phyloP scores from a whole-genome alignment of 2,113 vertebrate genomes.

The Psilopogon haemacephalus region DNA sequence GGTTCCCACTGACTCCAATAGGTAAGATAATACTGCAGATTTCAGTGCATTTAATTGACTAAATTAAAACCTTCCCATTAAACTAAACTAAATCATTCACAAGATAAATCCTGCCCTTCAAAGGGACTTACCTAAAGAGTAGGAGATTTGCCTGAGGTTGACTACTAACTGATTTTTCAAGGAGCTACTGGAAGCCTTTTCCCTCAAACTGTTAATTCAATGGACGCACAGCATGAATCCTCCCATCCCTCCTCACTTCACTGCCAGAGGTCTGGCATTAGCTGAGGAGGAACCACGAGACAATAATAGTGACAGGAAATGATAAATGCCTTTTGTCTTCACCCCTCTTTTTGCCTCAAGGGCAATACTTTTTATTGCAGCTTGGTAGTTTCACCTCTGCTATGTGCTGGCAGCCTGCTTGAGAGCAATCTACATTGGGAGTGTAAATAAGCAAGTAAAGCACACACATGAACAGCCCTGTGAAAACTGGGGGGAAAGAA shows the following conservation, averaged over 20 bases:
- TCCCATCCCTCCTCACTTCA: neutral
- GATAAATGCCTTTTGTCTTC: slow-evolving; percentile 52
- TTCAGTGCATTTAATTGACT: neutral
- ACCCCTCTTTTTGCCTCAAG: slow-evolving; percentile 46
- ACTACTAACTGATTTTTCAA: slow-evolving; percentile 32
- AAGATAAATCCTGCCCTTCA: slow-evolving; percentile 14
- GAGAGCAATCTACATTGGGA: slow-evolving; percentile 22
- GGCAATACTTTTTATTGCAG: slow-evolving; percentile 48
- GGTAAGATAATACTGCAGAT: neutral
- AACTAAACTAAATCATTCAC: slow-evolving; percentile 9
- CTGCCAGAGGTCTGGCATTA: slow-evolving; percentile 59
- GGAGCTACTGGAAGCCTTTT: slow-evolving; percentile 31
- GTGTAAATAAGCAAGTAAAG: slow-evolving; percentile 19
- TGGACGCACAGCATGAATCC: slow-evolving; percentile 31
- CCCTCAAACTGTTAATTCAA: slow-evolving; percentile 30
- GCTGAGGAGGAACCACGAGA: slow-evolving; percentile 26
- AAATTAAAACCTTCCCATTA: neutral
- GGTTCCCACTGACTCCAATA: neutral
- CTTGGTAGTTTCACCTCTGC: slow-evolving; percentile 55
- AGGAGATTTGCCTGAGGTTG: neutral
- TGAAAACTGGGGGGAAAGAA: neutral
- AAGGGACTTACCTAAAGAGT: neutral
- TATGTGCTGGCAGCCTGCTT: slow-evolving; percentile 13
- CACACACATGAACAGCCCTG: neutral
- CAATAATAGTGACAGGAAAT: slow-evolving; percentile 38